Percentiles rank a stretch among this genome's conserved stretches.
Evolutionary conservation across 2,113 vertebrate species (phyloP).

Genomic region (Myiagra hebetior): DNA sequence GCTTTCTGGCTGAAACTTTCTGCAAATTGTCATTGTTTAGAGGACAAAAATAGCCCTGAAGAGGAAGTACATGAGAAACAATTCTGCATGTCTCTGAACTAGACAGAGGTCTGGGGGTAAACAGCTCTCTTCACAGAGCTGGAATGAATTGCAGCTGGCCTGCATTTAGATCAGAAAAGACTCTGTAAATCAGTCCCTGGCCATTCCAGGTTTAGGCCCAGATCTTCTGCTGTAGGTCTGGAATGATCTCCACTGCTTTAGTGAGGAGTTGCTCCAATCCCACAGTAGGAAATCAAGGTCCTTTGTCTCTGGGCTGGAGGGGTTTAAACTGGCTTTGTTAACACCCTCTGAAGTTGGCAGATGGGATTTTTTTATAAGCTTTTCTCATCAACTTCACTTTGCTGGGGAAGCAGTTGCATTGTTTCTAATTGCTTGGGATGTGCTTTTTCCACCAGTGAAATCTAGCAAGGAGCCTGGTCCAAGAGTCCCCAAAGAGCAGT

Average conservation of each 20-base stretch:
- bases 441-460: not conserved
- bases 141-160: not conserved
- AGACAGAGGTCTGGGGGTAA: not conserved
- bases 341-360: not conserved
- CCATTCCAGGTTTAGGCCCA: not conserved
- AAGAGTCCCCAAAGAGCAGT: not conserved
- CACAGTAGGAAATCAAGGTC: not conserved
- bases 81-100: not conserved
- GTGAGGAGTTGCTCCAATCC: not conserved
- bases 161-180: not conserved
- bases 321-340: not conserved
- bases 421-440: not conserved
- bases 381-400: not conserved
- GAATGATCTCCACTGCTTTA: not conserved
- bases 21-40: not conserved
- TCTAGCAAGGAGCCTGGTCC: not conserved
- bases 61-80: not conserved
- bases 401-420: not conserved
- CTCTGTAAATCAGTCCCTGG: not conserved
- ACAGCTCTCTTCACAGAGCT: not conserved
- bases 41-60: not conserved
- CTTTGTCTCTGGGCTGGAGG: not conserved
- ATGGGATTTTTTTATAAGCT: not conserved
- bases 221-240: not conserved
- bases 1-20: constrained; percentile 1